Evolutionary conservation across 2,113 vertebrate species (phyloP), one percentile per base, ranked within the genome.

Genomic region (Siniperca knerii): DNA sequence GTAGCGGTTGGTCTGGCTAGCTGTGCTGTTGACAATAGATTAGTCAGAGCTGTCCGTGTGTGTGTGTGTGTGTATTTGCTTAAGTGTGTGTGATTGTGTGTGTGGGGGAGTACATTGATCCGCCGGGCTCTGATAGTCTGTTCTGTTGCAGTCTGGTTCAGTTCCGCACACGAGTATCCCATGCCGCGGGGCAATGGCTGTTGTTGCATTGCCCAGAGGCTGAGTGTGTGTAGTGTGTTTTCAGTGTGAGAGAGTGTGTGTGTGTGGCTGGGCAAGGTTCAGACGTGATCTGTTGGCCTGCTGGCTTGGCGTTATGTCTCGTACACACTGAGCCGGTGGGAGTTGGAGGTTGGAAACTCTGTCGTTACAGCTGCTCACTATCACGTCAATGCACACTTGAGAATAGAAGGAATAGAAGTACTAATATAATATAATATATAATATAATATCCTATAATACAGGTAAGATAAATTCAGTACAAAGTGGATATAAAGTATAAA

Each of bases 1-100:
- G 79, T 69, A 50, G 77, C 37, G 72, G 61, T 78, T 57, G 64
- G 77, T 82, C 90, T 81, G 86, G 79, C 77, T 88, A 37, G 4
- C 80, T 79, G 79, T 79, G 67, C 46, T 87, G 83, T 85, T 87
- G 79, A 89, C 84, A 89, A 89, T 90, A 90, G 85, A 90, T 92
- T 82, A 87, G 87, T 88, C 87, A 80, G 82, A 75, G 81, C 71
- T 86, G 83, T 70, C 50, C 37, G 71, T 74, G 60, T 76, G 58
- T 79, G 42, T 68, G 42, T 68, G 44, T 80, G 48, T 66, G 21
- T 54, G 58, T 74, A 29, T 58, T 20, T 76, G 37, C 60, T 20
- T 75, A 21, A 72, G 6, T 86, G 57, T 77, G 67, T 82, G 80
- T 75, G 79, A 66, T 35, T 87, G 58, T 44, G 74, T 86, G 82